Conservation (phyloP, 2,888 invertebrate species). For the Gastracanthus pulcherrimus region DNA sequence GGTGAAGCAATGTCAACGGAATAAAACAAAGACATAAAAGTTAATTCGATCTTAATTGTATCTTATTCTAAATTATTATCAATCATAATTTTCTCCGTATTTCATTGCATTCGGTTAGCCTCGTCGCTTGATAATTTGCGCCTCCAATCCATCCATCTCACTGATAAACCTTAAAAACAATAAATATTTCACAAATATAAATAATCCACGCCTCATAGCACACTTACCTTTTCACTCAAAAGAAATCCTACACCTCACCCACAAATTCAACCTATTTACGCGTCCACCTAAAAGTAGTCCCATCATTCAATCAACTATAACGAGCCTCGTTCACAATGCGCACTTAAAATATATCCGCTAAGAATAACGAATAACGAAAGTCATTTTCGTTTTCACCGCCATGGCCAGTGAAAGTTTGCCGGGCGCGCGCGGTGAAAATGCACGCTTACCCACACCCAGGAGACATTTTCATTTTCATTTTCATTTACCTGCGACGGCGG, state of each 20-base stretch:
- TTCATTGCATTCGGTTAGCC: too few relatives aligned
- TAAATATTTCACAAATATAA: too few relatives aligned
- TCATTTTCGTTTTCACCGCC: background rate
- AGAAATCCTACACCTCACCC: background rate
- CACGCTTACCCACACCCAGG: background rate
- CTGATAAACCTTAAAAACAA: too few relatives aligned
- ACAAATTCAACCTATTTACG: background rate
- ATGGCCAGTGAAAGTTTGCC: background rate
- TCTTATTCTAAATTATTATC: too few relatives aligned
- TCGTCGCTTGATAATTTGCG: too few relatives aligned
- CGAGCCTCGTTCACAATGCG: background rate
- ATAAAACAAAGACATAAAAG: too few relatives aligned
- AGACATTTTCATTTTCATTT: conserved; percentile 4
- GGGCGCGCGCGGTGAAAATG: background rate
- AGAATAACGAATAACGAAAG: background rate
- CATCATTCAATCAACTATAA: background rate
- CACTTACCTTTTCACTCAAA: too few relatives aligned
- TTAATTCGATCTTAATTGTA: too few relatives aligned
- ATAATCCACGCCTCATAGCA: too few relatives aligned
- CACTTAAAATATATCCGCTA: background rate
- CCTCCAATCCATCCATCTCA: too few relatives aligned
- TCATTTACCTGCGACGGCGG: conserved; percentile 3
- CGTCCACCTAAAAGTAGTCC: background rate
- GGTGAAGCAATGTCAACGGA: too few relatives aligned
- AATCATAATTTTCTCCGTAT: too few relatives aligned